Evolutionary conservation across 2,113 vertebrate species (phyloP), one percentile per base, ranked within the genome.

Genomic region (Brevimyrus niger): DNA sequence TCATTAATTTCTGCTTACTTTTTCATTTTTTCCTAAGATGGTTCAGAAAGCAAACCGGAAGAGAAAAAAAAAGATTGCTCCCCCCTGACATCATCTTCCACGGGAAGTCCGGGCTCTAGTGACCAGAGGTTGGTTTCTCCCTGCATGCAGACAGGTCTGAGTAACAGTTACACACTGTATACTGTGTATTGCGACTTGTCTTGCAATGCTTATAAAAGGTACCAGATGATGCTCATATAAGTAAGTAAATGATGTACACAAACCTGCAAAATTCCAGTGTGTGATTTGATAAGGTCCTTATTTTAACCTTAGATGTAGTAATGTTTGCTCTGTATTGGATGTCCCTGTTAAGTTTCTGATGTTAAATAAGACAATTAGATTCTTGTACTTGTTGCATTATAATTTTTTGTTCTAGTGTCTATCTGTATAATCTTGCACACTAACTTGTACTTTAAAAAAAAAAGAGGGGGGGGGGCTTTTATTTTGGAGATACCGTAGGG

Each of bases 61-160:
- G 97, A 98, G 91, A 97, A 95, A 93, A 97, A 96, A 92, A 97
- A 94, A 91, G 94, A 92, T 4, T 91, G 91, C 19, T 95, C 96
- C 82, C 94, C 96, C 58, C 93, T 97, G 58, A 94, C 96, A 38
- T 96, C 96, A 44, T 96, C 97, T 73, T 97, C 96, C 2, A 97
- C 95, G 92, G 97, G 97, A 86, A 92, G 90, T 61, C 91, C 95
- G 0, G 94, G 95, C 92, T 94, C 94, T 11, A 93, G 92, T 90
- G 96, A 97, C 90, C 94, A 95, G 94, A 98, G 97, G 98, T 98
- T 92, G 47, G 89, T 91, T 91, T 7, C 50, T 23, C 55, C 46
- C 31, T 46, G 80, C 27, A 21, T 89, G 11, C 23, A 19, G 2
- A 21, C 10, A 35, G 88, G 44, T 80, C 8, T 51, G 46, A 47